Percentiles rank a stretch among this genome's conserved stretches.
Conservation (phyloP, 2,113 vertebrate species). For the Ornithorhynchus anatinus region DNA sequence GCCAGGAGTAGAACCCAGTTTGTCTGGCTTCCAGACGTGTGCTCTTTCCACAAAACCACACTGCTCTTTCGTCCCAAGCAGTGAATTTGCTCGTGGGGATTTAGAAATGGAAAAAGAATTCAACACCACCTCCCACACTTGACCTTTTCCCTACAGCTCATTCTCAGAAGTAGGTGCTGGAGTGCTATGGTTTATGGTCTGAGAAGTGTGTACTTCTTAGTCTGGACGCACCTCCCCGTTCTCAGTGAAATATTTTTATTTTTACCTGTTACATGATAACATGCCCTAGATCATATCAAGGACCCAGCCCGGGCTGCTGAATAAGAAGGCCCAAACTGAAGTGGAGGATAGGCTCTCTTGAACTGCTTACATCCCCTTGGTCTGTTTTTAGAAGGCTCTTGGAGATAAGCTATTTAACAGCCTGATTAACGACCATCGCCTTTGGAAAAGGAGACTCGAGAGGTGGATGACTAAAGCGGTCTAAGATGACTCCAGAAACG, state of each 20-base stretch:
- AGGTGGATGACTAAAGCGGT: too few relatives aligned
- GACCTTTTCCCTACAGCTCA: not conserved
- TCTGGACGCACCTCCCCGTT: conserved; percentile 30
- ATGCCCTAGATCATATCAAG: not conserved
- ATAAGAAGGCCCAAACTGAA: conserved; percentile 5
- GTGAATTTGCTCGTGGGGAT: too few relatives aligned
- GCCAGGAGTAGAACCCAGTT: too few relatives aligned
- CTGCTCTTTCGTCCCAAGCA: not conserved
- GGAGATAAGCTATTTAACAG: conserved; percentile 59
- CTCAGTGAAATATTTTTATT: conserved; percentile 23
- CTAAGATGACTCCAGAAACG: too few relatives aligned
- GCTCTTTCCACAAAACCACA: not conserved
- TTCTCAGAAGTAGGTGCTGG: conserved; percentile 29
- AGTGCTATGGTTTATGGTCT: not conserved
- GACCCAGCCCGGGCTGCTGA: not conserved
- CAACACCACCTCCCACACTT: not conserved
- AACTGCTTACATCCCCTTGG: conserved; percentile 35
- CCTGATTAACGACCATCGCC: too few relatives aligned
- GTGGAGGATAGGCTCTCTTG: conserved; percentile 33
- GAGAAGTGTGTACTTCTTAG: conserved; percentile 32
- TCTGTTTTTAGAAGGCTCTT: conserved; percentile 73
- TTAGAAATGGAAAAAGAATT: not conserved
- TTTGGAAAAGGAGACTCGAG: too few relatives aligned
- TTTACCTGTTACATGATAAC: conserved; percentile 35
- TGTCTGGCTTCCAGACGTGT: not conserved